Percentiles rank a stretch among this genome's conserved stretches.
Conservation (phyloP, 2,797 vertebrate genomes). For the Limnodromus scolopaceus region DNA sequence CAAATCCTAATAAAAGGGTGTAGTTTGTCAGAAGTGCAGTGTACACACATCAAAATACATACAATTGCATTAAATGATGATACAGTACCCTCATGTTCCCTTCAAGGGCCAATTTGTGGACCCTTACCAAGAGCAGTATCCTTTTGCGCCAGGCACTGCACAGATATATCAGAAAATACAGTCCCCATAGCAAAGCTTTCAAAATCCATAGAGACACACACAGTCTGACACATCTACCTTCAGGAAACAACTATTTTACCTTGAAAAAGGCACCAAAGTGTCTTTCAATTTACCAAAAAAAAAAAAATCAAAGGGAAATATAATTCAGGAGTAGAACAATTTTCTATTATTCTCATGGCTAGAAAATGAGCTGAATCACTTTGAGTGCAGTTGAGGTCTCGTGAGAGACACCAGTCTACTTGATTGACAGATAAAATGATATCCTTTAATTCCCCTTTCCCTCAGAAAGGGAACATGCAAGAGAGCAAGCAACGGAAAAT, state of each 20-base stretch:
- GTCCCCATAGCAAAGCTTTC: background rate
- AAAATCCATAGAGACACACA: background rate
- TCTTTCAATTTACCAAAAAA: background rate
- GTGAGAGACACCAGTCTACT: background rate
- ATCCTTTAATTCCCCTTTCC: constrained; percentile 12
- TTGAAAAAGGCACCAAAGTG: background rate
- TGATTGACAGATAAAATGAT: background rate
- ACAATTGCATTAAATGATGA: background rate
- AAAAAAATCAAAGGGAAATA: background rate
- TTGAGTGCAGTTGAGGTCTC: background rate
- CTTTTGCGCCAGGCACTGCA: background rate
- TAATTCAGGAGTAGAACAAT: background rate
- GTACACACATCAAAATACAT: background rate
- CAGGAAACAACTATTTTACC: background rate
- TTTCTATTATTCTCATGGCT: background rate
- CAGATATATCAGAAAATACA: background rate
- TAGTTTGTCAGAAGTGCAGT: background rate
- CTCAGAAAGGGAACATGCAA: background rate
- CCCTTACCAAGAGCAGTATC: background rate
- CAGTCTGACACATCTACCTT: background rate
- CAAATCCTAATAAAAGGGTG: background rate
- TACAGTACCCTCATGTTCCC: background rate
- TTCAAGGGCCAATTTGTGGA: background rate
- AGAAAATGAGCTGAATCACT: constrained; percentile 13
- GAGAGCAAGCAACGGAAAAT: background rate